Evolutionary conservation across 2,888 invertebrate genomes (phyloP), one percentile per base, ranked within the genome.

Genomic region (Arrhopalites spinosus): DNA sequence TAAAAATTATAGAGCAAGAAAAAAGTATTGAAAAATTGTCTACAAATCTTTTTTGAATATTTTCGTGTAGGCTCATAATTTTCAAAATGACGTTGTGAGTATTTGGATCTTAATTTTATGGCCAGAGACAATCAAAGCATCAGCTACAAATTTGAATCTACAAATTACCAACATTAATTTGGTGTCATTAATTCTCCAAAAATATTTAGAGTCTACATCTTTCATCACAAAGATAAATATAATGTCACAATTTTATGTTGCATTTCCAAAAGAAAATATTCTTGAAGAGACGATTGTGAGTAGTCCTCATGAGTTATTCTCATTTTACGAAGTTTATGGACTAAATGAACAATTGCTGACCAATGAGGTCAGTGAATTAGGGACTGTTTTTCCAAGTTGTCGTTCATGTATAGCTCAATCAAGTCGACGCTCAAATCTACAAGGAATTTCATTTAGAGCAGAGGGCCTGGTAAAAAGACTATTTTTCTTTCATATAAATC

Each of bases 391-490:
- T 53, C 23, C 53, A 5, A 53, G 59, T 13, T 81, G 79, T 45
- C 47, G 63, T 13, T 36, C 36, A 3, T 80, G 80, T 47, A 36
- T 53, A 5, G 71, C 77, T 2, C 50, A 70, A 20, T 50, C 78
- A 17, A 30, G 71, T 20, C 36, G 80, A 27, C 8, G 81, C n/a
- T 61, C 59, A 17, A 68, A 81, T 50, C 78, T 81, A 61, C 53
- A 76, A 13, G 76, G 74, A 43, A 50, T 75, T 13, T n/a, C n/a
- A 3, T 50, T 81, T 15, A 67, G 77, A 25, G 78, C 77, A 23
- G 77, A 74, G 20, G 81, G 78, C 45, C 71, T 81, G 11, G 81
- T 81, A 75, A 75, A 75, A 63, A 11, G n/a, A 43, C 7, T 11
- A 27, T n/a, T 69, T 45, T 69, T 47, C 30, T 25, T 29, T 30